phyloP scores from a whole-genome alignment of 2,888 invertebrate species.

The Catocala sponsa region DNA sequence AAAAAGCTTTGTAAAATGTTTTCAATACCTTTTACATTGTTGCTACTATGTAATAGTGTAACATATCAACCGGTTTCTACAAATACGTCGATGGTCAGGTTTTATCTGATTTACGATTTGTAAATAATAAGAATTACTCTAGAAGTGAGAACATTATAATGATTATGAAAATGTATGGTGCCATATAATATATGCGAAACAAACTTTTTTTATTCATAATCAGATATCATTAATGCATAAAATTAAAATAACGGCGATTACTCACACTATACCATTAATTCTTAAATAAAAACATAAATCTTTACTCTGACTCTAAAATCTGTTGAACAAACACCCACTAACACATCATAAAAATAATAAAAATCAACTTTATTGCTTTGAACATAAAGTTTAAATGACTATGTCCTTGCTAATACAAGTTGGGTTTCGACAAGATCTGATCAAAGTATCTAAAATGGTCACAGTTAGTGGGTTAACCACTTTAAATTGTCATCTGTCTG shows the following conservation, averaged over 20 bases:
- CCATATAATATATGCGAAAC: constrained; percentile 50
- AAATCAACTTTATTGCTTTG: constrained; percentile 62
- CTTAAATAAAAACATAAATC: constrained; percentile 88
- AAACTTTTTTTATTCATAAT: constrained; percentile 57
- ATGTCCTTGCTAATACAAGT: constrained; percentile 57
- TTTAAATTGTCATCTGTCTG: constrained; percentile 89
- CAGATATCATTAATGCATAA: constrained; percentile 76
- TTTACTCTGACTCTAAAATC: constrained; percentile 76
- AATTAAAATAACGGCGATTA: constrained; percentile 85
- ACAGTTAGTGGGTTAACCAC: constrained; percentile 89
- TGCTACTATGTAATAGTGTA: constrained; percentile 8
- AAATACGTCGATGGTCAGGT: constrained; percentile 22
- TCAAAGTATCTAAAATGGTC: constrained; percentile 89
- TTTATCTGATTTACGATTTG: constrained; percentile 44
- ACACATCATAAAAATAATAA: constrained; percentile 54
- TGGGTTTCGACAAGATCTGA: constrained; percentile 85
- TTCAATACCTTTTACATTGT: background rate
- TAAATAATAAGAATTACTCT: constrained; percentile 49
- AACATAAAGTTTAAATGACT: constrained; percentile 54
- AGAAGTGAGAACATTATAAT: constrained; percentile 55
- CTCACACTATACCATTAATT: constrained; percentile 82
- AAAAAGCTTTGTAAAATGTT: background rate
- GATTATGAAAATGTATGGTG: constrained; percentile 52
- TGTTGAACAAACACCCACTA: constrained; percentile 85
- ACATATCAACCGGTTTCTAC: constrained; percentile 21